A percentile compares a stretch with the other conserved stretches of the same genome.
Conservation (phyloP, 2,888 invertebrate genomes). For the Aphodius granarius region DNA sequence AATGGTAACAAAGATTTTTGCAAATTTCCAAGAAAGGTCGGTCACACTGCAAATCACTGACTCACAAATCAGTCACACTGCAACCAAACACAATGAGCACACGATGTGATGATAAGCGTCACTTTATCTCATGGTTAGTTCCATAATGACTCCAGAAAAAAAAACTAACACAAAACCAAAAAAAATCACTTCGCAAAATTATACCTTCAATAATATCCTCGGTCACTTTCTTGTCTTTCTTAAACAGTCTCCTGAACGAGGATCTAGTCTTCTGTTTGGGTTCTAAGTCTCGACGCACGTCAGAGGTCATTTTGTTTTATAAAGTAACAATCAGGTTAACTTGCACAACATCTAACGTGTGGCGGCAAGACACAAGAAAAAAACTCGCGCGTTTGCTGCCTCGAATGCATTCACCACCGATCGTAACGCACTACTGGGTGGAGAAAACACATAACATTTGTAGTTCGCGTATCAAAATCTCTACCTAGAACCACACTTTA, state of each 20-base stretch:
- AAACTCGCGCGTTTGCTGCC: not conserved
- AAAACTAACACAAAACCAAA: not conserved
- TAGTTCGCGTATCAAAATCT: not conserved
- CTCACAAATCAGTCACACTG: not conserved
- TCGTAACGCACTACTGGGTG: not conserved
- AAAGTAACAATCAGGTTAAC: not conserved
- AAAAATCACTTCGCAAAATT: not conserved
- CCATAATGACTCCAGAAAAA: not conserved
- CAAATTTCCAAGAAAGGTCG: not conserved
- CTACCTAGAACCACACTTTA: not conserved
- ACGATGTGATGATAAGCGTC: not conserved
- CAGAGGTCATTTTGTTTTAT: not conserved
- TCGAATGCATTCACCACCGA: not conserved
- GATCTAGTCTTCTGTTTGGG: not conserved
- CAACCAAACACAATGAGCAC: not conserved
- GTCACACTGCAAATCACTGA: no score
- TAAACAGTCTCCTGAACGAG: not conserved
- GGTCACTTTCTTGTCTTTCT: not conserved
- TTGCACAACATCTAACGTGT: not conserved
- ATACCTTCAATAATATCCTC: not conserved
- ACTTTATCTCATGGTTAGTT: not conserved
- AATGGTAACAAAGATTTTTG: not conserved
- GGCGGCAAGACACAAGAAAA: not conserved
- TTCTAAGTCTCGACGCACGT: not conserved
- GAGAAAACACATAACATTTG: not conserved